A percentile compares a stretch with the other conserved stretches of the same genome.
These are phyloP conservation scores for Ibidorhyncha struthersii DNA, from an alignment of 2,113 vertebrate genomes.

Conservation along the genomic window DNA sequence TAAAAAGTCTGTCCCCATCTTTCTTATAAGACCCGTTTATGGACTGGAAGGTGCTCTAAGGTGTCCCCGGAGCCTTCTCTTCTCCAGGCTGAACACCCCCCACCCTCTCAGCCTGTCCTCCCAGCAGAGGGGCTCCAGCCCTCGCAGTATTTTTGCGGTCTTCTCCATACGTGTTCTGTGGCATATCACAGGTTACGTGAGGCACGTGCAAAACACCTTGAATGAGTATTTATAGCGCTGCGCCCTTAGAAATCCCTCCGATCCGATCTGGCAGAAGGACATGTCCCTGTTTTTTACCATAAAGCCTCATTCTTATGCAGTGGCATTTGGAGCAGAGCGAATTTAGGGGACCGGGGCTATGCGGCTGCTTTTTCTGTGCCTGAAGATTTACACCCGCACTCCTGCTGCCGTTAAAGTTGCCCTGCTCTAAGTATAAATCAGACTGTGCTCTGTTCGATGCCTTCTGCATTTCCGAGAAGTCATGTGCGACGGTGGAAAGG, in stretches of 20 bases:
- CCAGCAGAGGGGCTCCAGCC: neutral
- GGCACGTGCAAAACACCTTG: neutral
- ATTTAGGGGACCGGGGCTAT: neutral
- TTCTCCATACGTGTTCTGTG: neutral
- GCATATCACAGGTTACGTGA: neutral
- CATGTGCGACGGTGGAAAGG: rapidly evolving
- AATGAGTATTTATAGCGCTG: neutral
- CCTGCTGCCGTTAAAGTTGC: neutral
- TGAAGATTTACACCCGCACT: conserved; percentile 3
- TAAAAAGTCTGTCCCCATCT: neutral
- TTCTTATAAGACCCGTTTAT: neutral
- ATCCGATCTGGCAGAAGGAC: neutral
- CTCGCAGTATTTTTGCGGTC: neutral
- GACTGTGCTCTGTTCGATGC: neutral
- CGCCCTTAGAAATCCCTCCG: neutral
- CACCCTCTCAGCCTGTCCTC: neutral
- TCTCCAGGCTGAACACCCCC: neutral
- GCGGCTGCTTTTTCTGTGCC: neutral
- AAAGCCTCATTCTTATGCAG: conserved; percentile 27
- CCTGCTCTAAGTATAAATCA: conserved; percentile 32
- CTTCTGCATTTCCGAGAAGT: neutral
- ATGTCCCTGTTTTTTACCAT: neutral
- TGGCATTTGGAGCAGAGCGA: neutral
- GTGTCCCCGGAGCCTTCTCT: neutral
- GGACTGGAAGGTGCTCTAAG: neutral